Evolutionary conservation across 37 sponge, comb jelly and placozoan genomes (phyloP).

Genomic region (Halisarca cf. caerulea): DNA sequence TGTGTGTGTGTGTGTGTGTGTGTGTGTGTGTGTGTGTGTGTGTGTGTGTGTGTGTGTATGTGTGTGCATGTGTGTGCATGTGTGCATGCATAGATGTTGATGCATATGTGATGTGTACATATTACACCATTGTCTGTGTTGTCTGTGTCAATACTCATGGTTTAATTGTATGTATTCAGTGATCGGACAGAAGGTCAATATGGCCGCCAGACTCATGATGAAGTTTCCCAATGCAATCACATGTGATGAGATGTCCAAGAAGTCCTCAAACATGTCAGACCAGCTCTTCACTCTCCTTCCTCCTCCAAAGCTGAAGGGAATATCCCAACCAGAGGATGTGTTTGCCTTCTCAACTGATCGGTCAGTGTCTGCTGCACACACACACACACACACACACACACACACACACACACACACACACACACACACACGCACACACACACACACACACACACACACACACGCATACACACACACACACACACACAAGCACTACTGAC

Average conservation of each 20-base stretch:
- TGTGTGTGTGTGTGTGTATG: too few relatives aligned
- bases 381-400: neutral
- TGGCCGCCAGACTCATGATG: constrained; percentile 96
- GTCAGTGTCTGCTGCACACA: neutral
- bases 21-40: too few relatives aligned
- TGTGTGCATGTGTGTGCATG: too few relatives aligned
- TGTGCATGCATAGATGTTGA: too few relatives aligned
- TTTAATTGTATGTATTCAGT: constrained; percentile 38
- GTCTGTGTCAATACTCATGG: neutral
- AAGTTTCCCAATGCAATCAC: constrained; percentile 76
- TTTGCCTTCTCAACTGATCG: constrained; percentile 46
- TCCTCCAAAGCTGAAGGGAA: constrained; percentile 81
- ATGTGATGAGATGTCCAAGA: constrained; percentile 83
- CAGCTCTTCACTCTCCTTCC: constrained; percentile 58
- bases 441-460: too few relatives aligned
- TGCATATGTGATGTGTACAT: too few relatives aligned
- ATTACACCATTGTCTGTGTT: too few relatives aligned
- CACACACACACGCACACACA: too few relatives aligned
- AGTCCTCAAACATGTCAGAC: constrained; percentile 60
- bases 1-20: too few relatives aligned
- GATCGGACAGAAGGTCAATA: constrained; percentile 91
- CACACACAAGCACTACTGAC: too few relatives aligned
- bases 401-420: neutral
- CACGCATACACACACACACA: too few relatives aligned
- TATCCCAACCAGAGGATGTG: constrained; percentile 65